These are phyloP conservation scores for Aspidapion aeneum DNA, from an alignment of 2,888 invertebrate genomes.

Conservation along the genomic window DNA sequence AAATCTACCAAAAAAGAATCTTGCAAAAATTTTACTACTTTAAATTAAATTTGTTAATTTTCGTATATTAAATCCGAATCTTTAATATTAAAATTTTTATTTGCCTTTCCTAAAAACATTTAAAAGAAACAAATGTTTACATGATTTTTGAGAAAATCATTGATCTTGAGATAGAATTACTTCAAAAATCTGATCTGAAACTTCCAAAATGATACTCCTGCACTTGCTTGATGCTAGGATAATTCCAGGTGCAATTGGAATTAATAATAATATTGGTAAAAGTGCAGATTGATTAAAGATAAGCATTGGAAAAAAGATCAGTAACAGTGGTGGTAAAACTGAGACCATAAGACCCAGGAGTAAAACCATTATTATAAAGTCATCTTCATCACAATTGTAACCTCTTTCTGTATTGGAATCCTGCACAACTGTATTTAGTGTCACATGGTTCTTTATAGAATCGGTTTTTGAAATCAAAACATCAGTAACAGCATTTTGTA, in stretches of 20 bases:
- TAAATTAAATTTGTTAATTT: no score
- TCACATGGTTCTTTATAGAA: not conserved
- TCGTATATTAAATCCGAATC: no score
- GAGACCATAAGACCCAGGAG: not conserved
- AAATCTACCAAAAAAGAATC: not conserved
- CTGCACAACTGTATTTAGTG: not conserved
- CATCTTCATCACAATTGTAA: not conserved
- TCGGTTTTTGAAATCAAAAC: not conserved
- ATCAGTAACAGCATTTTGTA: not conserved
- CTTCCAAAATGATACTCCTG: not conserved
- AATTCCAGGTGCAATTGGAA: not conserved
- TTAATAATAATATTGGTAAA: not conserved
- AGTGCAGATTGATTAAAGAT: not conserved
- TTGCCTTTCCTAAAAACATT: no score
- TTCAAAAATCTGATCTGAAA: not conserved
- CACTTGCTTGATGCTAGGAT: not conserved
- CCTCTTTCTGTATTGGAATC: not conserved
- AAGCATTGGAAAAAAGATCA: not conserved
- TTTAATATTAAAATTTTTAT: no score
- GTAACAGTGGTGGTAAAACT: not conserved
- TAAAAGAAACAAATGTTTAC: no score
- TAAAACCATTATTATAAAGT: not conserved
- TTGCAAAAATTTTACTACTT: not conserved
- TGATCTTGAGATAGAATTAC: not conserved
- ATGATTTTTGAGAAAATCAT: no score